phyloP scores from a whole-genome alignment of 2,113 vertebrate genomes.

The Lepus europaeus region DNA sequence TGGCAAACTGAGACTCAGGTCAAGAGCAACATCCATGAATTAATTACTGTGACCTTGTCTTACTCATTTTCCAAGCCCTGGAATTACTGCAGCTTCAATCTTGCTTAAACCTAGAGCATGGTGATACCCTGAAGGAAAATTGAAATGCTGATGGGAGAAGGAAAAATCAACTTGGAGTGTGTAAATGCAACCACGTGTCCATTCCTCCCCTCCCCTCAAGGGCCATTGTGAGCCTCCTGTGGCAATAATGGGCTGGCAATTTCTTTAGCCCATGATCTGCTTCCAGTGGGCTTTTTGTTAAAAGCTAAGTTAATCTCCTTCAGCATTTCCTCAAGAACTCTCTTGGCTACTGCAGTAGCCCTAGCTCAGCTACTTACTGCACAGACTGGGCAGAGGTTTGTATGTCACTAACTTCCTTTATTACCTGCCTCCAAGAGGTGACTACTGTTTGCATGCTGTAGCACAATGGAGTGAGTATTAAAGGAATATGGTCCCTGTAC shows the following conservation, averaged over 20 bases:
- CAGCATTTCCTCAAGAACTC: background rate
- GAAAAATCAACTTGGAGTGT: background rate
- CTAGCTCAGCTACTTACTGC: too few relatives aligned
- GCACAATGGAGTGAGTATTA: background rate
- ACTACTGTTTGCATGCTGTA: background rate
- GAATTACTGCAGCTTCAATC: background rate
- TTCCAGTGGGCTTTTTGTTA: conserved; percentile 34
- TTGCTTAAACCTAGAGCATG: background rate
- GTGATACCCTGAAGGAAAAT: background rate
- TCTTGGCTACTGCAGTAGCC: background rate
- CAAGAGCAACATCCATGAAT: background rate
- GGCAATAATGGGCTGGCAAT: background rate
- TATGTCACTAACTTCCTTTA: background rate
- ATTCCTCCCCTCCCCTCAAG: background rate
- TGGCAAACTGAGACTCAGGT: background rate
- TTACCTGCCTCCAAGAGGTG: accelerated
- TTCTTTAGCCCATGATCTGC: background rate
- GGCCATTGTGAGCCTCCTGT: background rate
- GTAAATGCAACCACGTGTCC: background rate
- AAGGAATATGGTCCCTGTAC: background rate
- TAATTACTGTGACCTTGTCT: background rate
- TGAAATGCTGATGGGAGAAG: background rate
- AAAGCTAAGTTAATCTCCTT: background rate
- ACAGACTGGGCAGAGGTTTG: too few relatives aligned
- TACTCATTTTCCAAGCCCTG: background rate